Evolutionary conservation across 2,888 invertebrate genomes (phyloP).

Genomic region (Nomada fabriciana): DNA sequence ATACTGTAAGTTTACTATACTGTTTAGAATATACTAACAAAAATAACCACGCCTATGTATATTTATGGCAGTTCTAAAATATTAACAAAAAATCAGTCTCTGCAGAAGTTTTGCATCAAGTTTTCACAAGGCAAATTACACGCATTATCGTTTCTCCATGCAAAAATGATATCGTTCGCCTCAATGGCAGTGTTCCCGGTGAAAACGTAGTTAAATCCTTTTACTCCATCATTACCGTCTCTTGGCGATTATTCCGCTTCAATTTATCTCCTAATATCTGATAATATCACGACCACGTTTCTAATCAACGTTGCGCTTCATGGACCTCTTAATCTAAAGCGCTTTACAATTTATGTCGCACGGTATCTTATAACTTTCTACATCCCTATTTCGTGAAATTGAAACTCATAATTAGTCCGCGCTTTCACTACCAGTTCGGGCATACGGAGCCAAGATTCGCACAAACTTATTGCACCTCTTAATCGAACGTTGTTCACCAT

Average conservation of each 20-base stretch:
- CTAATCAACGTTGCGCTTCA: not conserved
- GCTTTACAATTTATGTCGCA: not conserved
- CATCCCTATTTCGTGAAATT: conserved; percentile 6
- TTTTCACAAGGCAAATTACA: not conserved
- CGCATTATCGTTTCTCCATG: not conserved
- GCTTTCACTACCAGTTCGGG: not conserved
- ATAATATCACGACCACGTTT: conserved; percentile 4
- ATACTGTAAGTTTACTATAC: too few species aligned
- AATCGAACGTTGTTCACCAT: conserved; percentile 25
- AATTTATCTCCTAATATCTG: conserved; percentile 10
- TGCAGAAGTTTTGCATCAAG: too few species aligned
- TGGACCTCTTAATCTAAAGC: not conserved
- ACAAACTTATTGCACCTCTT: conserved; percentile 8
- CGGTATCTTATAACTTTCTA: conserved; percentile 33
- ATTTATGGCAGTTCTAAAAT: too few species aligned
- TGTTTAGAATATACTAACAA: too few species aligned
- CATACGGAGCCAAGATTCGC: not conserved
- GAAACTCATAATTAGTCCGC: conserved; percentile 29
- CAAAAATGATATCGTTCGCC: not conserved
- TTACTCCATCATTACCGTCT: not conserved
- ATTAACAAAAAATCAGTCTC: too few species aligned
- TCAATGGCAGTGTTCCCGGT: not conserved
- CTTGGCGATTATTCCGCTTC: not conserved
- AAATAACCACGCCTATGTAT: too few species aligned
- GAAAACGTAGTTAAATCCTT: conserved; percentile 1